Percentiles rank a stretch among this genome's conserved stretches.
Conservation (phyloP, 1,140 invertebrate species). For the Aphis gossypii region DNA sequence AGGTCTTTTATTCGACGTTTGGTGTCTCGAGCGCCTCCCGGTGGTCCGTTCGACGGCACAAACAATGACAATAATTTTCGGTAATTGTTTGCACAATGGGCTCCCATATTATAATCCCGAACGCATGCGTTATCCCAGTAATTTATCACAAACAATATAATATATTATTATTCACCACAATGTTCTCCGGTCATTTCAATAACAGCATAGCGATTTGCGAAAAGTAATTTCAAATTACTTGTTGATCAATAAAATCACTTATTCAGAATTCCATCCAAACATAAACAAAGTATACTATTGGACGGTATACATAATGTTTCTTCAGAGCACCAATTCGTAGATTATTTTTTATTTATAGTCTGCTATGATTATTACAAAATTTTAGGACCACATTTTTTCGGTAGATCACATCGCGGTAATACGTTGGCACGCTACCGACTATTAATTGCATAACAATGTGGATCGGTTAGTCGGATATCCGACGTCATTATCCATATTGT, state of each 20-base stretch:
- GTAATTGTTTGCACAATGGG: slow-evolving; percentile 21
- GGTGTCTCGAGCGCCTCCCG: background rate
- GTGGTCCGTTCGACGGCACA: background rate
- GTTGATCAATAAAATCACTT: background rate
- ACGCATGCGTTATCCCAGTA: background rate
- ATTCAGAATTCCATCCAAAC: background rate
- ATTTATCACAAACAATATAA: background rate
- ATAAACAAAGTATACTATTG: background rate
- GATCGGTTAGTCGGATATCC: background rate
- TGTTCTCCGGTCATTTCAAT: background rate
- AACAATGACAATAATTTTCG: slow-evolving; percentile 30
- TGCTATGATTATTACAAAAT: background rate
- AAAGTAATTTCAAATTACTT: background rate
- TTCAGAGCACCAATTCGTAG: background rate
- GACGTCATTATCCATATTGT: background rate
- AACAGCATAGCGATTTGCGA: background rate
- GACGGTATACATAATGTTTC: background rate
- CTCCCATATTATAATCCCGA: background rate
- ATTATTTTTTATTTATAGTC: background rate
- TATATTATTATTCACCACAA: background rate
- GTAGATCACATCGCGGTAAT: background rate
- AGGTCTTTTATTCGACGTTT: background rate
- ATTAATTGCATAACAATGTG: background rate
- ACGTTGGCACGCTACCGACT: background rate
- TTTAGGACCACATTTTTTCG: background rate